Conservation (phyloP, 30 jellyfish, hydroid and myxozoan species). For the Aurelia sp. region DNA sequence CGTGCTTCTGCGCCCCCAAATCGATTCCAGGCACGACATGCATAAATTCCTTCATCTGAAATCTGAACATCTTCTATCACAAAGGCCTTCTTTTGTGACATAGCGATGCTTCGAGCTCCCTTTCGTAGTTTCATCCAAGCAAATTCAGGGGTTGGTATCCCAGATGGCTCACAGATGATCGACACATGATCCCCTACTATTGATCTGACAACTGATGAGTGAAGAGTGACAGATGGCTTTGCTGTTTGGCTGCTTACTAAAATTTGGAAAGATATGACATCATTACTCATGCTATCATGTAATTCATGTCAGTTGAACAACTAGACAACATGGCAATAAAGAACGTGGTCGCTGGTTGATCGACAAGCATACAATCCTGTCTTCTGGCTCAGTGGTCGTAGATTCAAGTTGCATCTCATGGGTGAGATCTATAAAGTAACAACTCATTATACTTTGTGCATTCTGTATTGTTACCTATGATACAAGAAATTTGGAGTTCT, state of each 20-base stretch:
- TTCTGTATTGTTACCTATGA: too few species aligned
- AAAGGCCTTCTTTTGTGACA: slow-evolving; percentile 19
- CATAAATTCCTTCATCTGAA: slow-evolving; percentile 62
- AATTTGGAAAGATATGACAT: not conserved
- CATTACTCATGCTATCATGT: too few species aligned
- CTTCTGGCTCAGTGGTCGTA: too few species aligned
- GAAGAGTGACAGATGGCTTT: slow-evolving; percentile 52
- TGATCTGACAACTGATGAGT: slow-evolving; percentile 34
- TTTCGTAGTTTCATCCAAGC: slow-evolving; percentile 70
- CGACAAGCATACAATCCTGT: too few species aligned
- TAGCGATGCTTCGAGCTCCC: slow-evolving; percentile 35
- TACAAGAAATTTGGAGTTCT: too few species aligned
- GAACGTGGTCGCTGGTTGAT: too few species aligned
- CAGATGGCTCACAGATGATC: slow-evolving; percentile 52
- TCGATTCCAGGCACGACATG: slow-evolving; percentile 65
- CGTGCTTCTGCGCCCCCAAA: slow-evolving; percentile 64
- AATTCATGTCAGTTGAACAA: too few species aligned
- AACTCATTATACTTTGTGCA: too few species aligned
- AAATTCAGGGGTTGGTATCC: slow-evolving; percentile 79
- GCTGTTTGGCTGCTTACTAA: slow-evolving; percentile 42
- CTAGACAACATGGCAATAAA: too few species aligned
- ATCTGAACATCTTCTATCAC: slow-evolving; percentile 44
- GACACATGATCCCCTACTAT: slow-evolving; percentile 29
- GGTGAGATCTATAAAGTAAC: too few species aligned
- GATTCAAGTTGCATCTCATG: too few species aligned